Evolutionary conservation across 1,140 invertebrate species (phyloP), one percentile per base, ranked within the genome.

Genomic region (Medauroidea extradentata): DNA sequence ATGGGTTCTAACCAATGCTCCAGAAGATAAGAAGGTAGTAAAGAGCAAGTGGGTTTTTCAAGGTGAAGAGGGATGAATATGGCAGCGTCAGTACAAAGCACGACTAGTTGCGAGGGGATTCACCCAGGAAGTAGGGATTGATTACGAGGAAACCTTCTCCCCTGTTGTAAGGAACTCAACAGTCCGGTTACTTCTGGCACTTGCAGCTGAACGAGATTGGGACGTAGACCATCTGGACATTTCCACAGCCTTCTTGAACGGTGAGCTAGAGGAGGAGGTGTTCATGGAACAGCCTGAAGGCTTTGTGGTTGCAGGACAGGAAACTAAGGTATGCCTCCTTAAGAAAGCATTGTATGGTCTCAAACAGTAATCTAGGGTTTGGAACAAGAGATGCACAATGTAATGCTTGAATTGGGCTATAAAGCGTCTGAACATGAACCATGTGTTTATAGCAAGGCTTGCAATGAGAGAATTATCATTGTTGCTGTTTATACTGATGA

Each of bases 81-180:
- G 63, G 66, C 27, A 63, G 66, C 27, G 62, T 67, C 4, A 63
- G 44, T 72, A 71, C 44, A 77, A 77, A 62, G 77, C 77, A 25
- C 55, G 75, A 25, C 56, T 78, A 8, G 74, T 80, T 2, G 72
- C 75, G 5, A 73, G 75, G 59, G 76, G 78, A 4, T 78, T 69
- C 64, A 60, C 52, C 9, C 73, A 76, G 63, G 60, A 57, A 21
- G 48, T 63, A 42, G 71, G 71, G 48, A 55, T 64, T 39, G 70
- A 75, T 61, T 77, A 71, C 57, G 38, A 63, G 24, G 69, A 75
- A 46, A 71, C 65, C 13, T 77, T 73, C 65, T 65, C 69, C 5
- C 69, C 69, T 46, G 69, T 73, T 0, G 63, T 71, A 2, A 61
- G 67, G 27, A 63, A 67, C 62, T 62, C 65, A 48, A 69, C 72